These are phyloP conservation scores for Oryzias melastigma DNA, from an alignment of 2,113 vertebrate species.

Conservation along the genomic window DNA sequence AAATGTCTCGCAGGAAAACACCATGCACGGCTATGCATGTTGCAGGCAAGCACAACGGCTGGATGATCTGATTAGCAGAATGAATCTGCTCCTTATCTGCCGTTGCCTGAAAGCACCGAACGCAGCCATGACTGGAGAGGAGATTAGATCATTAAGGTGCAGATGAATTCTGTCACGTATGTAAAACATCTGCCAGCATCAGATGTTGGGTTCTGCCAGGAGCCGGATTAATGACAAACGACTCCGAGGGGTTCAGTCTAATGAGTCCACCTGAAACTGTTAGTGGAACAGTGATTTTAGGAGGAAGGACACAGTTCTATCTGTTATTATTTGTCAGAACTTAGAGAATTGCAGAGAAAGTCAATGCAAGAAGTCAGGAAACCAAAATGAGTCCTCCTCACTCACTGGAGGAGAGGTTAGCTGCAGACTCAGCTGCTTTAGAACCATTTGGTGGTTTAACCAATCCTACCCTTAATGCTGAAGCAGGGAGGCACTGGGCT, in stretches of 20 bases:
- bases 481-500: too few species aligned
- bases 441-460: too few species aligned
- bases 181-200: constrained; percentile 34
- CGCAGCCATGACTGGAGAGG: constrained; percentile 23
- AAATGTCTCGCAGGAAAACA: constrained; percentile 68
- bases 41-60: constrained; percentile 54
- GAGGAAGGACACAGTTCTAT: not conserved
- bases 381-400: too few species aligned
- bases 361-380: too few species aligned
- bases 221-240: not conserved
- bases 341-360: too few species aligned
- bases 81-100: constrained; percentile 75
- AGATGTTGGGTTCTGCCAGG: not conserved
- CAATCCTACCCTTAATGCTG: too few species aligned
- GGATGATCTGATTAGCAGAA: constrained; percentile 73
- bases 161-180: constrained; percentile 51
- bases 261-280: not conserved
- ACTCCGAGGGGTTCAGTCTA: not conserved
- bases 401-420: too few species aligned
- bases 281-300: not conserved
- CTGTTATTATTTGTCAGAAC: too few species aligned
- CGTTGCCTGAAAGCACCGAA: constrained; percentile 74
- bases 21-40: constrained; percentile 65
- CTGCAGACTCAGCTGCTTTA: too few species aligned
- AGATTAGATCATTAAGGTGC: constrained; percentile 48